Base-by-base conservation (phyloP, 1,140 invertebrate genomes). In the Oryzaephilus surinamensis region DNA sequence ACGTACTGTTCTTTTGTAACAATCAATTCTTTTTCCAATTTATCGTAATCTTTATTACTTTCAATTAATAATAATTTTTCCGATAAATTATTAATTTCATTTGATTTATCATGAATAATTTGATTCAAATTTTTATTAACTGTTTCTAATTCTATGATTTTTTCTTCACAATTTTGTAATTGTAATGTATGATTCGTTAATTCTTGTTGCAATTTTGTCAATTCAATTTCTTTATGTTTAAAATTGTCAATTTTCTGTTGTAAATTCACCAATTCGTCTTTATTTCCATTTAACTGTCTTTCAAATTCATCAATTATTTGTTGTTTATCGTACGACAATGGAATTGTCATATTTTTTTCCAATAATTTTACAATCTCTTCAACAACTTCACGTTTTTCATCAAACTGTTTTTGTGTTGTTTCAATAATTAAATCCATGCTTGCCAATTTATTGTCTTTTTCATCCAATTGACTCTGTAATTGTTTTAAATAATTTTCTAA, bases 71-170 rank as follows among this genome's bases (percentile, higher is more conserved):
- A n/a, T n/a, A n/a, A n/a, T n/a, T n/a, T n/a, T n/a, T n/a, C n/a
- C n/a, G 52, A 6, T 4, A 38, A 26, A 24, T 31, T 36, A 6
- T 35, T 28, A 18, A 46, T 46, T 27, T 54, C 50, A 28, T 33
- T 41, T 37, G 54, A 43, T 27, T 45, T 45, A 19, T 49, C 31
- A 4, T 46, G 23, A 4, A 53, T 13, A 12, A 33, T 5, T 20
- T 23, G 19, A 13, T 38, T 47, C 11, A 40, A 33, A 36, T 33
- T 32, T 6, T 19, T 21, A 7, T 53, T 16, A 36, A 48, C 48
- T 21, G 15, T 44, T 24, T 52, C 44, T 14, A 43, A 36, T 18
- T 47, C 48, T 27, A 40, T 41, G 18, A 51, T 36, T 23, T 33
- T 6, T 15, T 13, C 16, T 41, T 40, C 6, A 18, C 23, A n/a